These are phyloP conservation scores for Rhopalosiphum maidis DNA, from an alignment of 1,140 invertebrate species.

Conservation along the genomic window DNA sequence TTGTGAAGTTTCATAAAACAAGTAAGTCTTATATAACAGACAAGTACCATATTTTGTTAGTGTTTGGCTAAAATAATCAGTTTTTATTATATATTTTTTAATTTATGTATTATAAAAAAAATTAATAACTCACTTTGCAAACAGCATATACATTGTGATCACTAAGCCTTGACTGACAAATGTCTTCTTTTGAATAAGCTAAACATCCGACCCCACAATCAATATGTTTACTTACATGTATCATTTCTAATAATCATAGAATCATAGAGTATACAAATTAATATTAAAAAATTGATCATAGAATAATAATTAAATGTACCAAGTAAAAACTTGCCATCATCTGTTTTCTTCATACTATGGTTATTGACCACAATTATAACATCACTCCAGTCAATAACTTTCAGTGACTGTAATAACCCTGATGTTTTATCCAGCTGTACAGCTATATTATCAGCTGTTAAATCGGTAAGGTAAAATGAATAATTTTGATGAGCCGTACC, in stretches of 20 bases:
- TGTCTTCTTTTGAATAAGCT: conserved; percentile 37
- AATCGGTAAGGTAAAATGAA: conserved; percentile 53
- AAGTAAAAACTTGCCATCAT: background rate
- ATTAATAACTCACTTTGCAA: conserved; percentile 14
- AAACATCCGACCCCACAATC: conserved; percentile 25
- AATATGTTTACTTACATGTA: conserved; percentile 27
- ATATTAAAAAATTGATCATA: background rate
- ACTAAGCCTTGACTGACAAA: conserved; percentile 12
- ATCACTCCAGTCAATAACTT: conserved; percentile 54
- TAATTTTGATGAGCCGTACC: conserved; percentile 35
- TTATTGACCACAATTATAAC: conserved; percentile 11
- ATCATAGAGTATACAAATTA: background rate
- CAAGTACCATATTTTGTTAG: background rate
- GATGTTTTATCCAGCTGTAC: background rate
- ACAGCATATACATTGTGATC: conserved; percentile 46
- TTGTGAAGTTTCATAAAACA: background rate
- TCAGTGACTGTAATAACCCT: background rate
- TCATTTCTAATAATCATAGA: background rate
- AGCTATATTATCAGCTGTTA: conserved; percentile 49
- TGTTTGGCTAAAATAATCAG: background rate
- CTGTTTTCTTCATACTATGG: background rate
- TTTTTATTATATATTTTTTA: background rate
- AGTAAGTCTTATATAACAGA: background rate
- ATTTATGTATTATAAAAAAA: background rate
- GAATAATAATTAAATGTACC: background rate